Evolutionary conservation across 2,797 vertebrate genomes (phyloP).

Genomic region (Ciconia nigra): DNA sequence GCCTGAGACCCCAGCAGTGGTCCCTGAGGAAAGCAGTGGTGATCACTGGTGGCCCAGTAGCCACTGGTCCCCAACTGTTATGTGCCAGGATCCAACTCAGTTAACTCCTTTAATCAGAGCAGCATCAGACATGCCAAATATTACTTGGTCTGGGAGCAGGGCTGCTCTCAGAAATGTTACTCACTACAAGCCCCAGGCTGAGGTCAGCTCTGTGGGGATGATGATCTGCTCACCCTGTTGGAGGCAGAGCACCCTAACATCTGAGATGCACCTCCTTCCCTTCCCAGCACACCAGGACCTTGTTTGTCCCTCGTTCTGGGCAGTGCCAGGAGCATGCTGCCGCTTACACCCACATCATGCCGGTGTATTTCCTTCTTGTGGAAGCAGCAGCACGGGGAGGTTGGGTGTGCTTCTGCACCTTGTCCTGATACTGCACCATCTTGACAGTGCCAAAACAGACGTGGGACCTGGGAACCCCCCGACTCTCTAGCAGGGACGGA

Average conservation of each 20-base stretch:
- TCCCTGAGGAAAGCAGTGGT: not conserved
- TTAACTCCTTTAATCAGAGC: not conserved
- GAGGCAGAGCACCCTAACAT: not conserved
- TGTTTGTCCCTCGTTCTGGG: accelerated
- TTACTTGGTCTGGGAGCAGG: not conserved
- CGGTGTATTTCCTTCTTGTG: not conserved
- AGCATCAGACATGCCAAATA: not conserved
- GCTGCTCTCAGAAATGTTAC: not conserved
- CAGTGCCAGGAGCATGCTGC: accelerated
- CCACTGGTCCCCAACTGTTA: not conserved
- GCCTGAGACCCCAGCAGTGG: not conserved
- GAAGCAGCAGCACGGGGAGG: not conserved
- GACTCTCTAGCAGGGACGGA: not conserved
- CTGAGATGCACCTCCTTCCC: not conserved
- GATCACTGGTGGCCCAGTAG: not conserved
- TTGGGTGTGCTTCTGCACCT: not conserved
- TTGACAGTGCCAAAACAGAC: not conserved
- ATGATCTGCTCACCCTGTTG: not conserved
- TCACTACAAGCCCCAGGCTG: not conserved
- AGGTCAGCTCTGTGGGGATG: not conserved
- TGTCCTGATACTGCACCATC: not conserved
- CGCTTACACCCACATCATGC: not conserved
- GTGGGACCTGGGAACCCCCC: not conserved
- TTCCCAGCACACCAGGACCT: not conserved
- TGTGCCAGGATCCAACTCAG: not conserved